Evolutionary conservation across 2,113 vertebrate species (phyloP), one percentile per base, ranked within the genome.

Genomic region (Bos indicus): DNA sequence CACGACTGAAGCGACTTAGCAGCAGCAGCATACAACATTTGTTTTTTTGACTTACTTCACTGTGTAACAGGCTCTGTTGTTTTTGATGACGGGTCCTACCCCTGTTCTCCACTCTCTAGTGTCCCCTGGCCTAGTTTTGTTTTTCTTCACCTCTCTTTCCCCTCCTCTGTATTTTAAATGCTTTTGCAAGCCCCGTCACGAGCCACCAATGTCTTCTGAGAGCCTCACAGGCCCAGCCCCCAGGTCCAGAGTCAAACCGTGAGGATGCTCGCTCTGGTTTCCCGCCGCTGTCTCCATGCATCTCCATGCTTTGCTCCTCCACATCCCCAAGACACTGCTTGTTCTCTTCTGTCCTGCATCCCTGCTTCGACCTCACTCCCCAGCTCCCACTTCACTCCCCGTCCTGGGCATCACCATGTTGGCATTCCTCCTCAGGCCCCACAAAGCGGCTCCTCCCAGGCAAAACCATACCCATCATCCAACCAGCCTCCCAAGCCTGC

Each of bases 241-340:
- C 4, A 26, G 84, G 23, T n/a, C 33, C 77, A n/a, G 88, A 74
- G 88, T 30, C 25, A 9, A 26, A 30, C 59, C 36, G 21, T 30
- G 7, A 21, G n/a, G 82, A 40, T 46, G 56, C 60, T 54, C 8
- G 30, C 40, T 56, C 77, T 6, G 40, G 62, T 13, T 51, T 84
- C 56, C 82, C 0, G 0, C 28, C 0, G 6, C 17, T 7, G 2
- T 64, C 28, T 36, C 51, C 40, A 16, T 5, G 54, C 13, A 2
- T 7, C 57, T 43, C 48, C 28, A 30, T n/a, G 60, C 46, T 23
- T 46, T 40, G 93, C 74, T 83, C 23, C 11, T 11, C 6, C 33
- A 60, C 9, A 2, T 26, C 71, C 59, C 67, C 62, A 36, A 51
- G 28, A 43, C 28, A 4, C 57, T 7, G 1, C 85, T 57, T 28